Conservation (phyloP, 1,140 invertebrate genomes). For the Penaeus japonicus region DNA sequence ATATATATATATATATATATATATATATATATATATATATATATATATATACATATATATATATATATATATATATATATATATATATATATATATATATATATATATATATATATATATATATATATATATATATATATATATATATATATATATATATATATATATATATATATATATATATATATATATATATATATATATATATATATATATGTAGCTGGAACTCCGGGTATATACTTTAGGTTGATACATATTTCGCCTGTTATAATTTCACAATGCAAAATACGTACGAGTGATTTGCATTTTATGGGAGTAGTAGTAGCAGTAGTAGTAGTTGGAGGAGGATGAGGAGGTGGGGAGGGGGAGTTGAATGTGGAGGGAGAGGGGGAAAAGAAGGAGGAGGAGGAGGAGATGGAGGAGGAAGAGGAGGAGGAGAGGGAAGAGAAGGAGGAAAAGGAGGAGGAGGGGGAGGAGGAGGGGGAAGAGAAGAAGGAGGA, state of each 20-base stretch:
- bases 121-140: background rate
- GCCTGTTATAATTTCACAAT: background rate
- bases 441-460: too few species aligned
- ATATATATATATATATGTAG: background rate
- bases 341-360: too few species aligned
- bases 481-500: too few species aligned
- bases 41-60: constrained; percentile 19
- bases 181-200: background rate
- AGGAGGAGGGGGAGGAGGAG: too few species aligned
- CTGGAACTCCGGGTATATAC: background rate
- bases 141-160: background rate
- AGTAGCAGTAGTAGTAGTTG: too few species aligned
- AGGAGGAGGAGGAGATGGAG: too few species aligned
- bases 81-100: background rate
- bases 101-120: constrained; percentile 6
- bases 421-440: too few species aligned
- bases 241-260: too few species aligned
- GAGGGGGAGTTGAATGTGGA: too few species aligned
- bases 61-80: background rate
- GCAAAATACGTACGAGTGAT: background rate
- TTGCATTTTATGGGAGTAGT: background rate
- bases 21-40: constrained; percentile 27
- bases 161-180: background rate
- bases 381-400: too few species aligned
- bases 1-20: constrained; percentile 15